phyloP scores from a whole-genome alignment of 2,888 invertebrate species.

The Horisme vitalbata region DNA sequence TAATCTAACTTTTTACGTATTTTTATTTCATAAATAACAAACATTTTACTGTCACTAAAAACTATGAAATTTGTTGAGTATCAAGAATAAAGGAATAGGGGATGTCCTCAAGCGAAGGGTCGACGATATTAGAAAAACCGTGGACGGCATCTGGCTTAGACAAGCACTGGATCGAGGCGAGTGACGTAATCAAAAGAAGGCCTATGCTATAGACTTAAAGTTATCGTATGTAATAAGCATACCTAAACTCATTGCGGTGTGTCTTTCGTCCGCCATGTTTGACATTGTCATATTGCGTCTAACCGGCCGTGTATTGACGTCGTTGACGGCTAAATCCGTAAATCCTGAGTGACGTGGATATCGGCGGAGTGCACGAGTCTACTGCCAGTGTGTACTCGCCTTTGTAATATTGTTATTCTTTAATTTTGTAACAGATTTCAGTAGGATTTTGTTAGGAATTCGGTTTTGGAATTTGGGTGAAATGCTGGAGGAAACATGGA shows the following conservation, averaged over 20 bases:
- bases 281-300: constrained; percentile 24
- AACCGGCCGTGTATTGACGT: constrained; percentile 27
- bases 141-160: too few relatives aligned
- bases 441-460: constrained; percentile 18
- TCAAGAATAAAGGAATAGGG: too few relatives aligned
- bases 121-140: too few relatives aligned
- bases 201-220: too few relatives aligned
- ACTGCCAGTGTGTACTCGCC: constrained; percentile 34
- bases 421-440: constrained; percentile 28
- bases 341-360: constrained; percentile 59
- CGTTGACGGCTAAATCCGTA: constrained; percentile 61
- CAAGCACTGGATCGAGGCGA: too few relatives aligned
- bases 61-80: too few relatives aligned
- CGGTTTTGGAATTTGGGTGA: constrained; percentile 8
- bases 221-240: too few relatives aligned
- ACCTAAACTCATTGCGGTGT: background rate
- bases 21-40: too few relatives aligned
- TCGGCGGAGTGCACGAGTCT: constrained; percentile 29
- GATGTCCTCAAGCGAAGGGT: too few relatives aligned
- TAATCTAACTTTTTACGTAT: background rate
- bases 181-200: too few relatives aligned
- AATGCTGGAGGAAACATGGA: constrained; percentile 1
- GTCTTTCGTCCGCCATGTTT: constrained; percentile 13
- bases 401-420: constrained; percentile 31
- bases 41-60: too few relatives aligned